These are phyloP conservation scores for Drosophila rufa DNA, from an alignment of 1,140 invertebrate genomes.

Conservation along the genomic window DNA sequence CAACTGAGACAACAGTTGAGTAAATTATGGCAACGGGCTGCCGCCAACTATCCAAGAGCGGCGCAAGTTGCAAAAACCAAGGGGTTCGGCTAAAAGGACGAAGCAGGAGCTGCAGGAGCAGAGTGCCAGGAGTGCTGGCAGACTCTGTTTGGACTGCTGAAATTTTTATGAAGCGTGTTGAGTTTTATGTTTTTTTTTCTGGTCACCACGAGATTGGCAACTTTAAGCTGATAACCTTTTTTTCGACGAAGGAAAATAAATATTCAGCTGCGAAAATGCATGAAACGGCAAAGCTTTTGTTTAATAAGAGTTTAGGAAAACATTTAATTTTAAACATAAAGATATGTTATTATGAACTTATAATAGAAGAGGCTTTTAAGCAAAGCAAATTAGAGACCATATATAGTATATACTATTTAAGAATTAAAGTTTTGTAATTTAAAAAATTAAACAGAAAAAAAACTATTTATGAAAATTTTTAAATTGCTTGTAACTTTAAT, in stretches of 20 bases:
- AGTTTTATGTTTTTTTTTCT: conserved; percentile 16
- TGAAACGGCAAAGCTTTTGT: too few relatives aligned
- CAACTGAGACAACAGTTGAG: conserved; percentile 82
- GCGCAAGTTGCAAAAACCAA: conserved; percentile 16
- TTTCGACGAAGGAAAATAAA: neutral
- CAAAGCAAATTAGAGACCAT: too few relatives aligned
- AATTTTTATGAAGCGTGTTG: conserved; percentile 70
- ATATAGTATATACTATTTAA: too few relatives aligned
- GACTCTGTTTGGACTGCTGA: conserved; percentile 58
- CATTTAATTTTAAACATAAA: too few relatives aligned
- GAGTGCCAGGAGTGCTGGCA: conserved; percentile 37
- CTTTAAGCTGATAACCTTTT: conserved; percentile 36
- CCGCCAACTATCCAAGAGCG: conserved; percentile 49
- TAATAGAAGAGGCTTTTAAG: neutral
- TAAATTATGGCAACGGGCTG: conserved; percentile 77
- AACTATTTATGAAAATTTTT: too few relatives aligned
- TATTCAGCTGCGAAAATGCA: neutral
- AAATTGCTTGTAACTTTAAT: too few relatives aligned
- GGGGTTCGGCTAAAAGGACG: conserved; percentile 8
- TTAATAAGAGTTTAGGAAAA: neutral
- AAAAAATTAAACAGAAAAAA: too few relatives aligned
- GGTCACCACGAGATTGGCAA: conserved; percentile 2
- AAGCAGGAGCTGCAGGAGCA: conserved; percentile 6
- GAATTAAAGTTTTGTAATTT: too few relatives aligned
- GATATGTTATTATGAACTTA: conserved; percentile 20